A percentile compares a stretch with the other conserved stretches of the same genome.
These are phyloP conservation scores for Cotesia glomerata DNA, from an alignment of 1,140 invertebrate genomes.

Conservation along the genomic window DNA sequence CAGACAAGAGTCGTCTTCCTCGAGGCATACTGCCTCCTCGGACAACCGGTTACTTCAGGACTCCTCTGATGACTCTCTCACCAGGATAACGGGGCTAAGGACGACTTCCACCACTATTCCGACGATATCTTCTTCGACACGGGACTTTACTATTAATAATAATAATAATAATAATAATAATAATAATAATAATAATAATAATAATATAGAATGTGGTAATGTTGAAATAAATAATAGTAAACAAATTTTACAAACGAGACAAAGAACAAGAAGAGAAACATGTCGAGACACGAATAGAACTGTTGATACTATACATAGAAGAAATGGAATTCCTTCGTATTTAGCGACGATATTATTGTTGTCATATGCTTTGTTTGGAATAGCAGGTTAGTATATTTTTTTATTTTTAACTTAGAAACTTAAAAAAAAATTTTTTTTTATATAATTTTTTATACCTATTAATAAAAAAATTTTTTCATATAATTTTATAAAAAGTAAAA, in stretches of 20 bases:
- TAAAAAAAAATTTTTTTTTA: neutral
- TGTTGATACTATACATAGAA: slow-evolving; percentile 33
- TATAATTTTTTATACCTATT: too few relatives aligned
- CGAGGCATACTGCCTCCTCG: slow-evolving; percentile 10
- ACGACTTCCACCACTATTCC: neutral
- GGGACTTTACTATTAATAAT: neutral
- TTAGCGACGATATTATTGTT: slow-evolving; percentile 56
- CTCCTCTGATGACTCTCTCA: neutral
- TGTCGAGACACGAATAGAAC: slow-evolving; percentile 4
- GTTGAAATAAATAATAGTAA: neutral
- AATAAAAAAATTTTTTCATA: too few relatives aligned
- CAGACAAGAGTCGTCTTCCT: slow-evolving; percentile 13
- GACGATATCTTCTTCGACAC: neutral
- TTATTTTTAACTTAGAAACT: neutral
- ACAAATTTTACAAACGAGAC: neutral
- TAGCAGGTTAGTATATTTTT: slow-evolving; percentile 51
- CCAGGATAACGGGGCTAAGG: slow-evolving; percentile 5
- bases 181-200: neutral
- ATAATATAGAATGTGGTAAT: neutral
- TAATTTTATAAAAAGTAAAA: too few relatives aligned
- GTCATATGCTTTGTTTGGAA: slow-evolving; percentile 55
- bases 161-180: neutral
- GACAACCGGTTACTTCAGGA: slow-evolving; percentile 16
- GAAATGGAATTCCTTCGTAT: slow-evolving; percentile 53
- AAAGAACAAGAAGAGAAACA: neutral